Base-by-base conservation (phyloP, 2,888 invertebrate genomes). In the Aphidoletes aphidimyza region DNA sequence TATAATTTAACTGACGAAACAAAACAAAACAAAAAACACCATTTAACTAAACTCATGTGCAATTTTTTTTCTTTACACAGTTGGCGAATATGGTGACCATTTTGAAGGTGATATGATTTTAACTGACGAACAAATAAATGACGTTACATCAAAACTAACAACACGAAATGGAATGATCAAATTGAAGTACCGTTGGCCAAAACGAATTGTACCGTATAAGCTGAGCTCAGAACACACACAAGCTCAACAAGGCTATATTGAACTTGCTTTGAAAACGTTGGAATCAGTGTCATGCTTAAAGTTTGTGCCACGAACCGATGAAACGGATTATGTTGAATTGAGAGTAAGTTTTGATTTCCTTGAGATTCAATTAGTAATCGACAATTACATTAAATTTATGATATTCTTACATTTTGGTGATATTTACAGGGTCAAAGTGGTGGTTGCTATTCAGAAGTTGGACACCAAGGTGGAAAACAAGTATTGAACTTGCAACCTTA, bases 391-490 rank as follows among this genome's bases (percentile, higher is more conserved):
- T n/a, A n/a, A n/a, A n/a, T 42, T 6, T 42, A 49, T 49, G 49
- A 49, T n/a, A 59, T 26, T 30, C 8, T 59, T 59, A 30, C 19
- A 34, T 34, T 54, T 26, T 8, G 22, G 22, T 22, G 6, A 22
- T 54, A 22, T 14, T 5, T 26, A 30, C 14, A 69, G 39, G 95
- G 95, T 22, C 0, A 22, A 8, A 30, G 0, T 94, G 92, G 93
- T 0, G 95, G 95, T 0, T 96, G 96, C 87, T 95, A 93, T 93
- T 95, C 95, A 11, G 93, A 92, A 85, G 94, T 96, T 0, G 96
- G 96, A 0, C 91, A 92, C 42, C 90, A 92, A 6, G 93, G 36
- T 22, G 69, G 37, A 19, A 3, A 42, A 0, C 89, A 89, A 83
- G 85, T 85, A 1, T 85, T 89, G 14, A 90, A 89, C 85, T 86